A percentile compares a stretch with the other conserved stretches of the same genome.
Evolutionary conservation across 2,797 vertebrate species (phyloP).

Genomic region (Sebastes paucispinis): DNA sequence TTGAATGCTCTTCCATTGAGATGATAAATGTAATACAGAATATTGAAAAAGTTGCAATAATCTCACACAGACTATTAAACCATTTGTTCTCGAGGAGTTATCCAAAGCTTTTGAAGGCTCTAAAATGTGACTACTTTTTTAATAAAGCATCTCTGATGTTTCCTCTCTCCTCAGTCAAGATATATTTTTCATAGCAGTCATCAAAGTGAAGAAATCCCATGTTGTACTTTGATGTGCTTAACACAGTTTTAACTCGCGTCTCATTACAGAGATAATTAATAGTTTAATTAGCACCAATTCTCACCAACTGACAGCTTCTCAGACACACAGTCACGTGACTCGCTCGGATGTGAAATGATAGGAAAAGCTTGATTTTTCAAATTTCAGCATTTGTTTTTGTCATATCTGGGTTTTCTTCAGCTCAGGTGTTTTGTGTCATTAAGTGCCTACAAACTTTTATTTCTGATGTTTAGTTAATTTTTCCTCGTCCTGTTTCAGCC

Average conservation of each 20-base stretch:
- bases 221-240: slow-evolving; percentile 77
- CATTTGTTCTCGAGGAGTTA: neutral
- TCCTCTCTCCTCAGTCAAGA: slow-evolving; percentile 57
- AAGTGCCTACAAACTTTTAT: slow-evolving; percentile 56
- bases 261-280: slow-evolving; percentile 81
- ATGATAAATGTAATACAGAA: slow-evolving; percentile 18
- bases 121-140: slow-evolving; percentile 33
- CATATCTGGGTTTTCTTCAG: slow-evolving; percentile 23
- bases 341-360: slow-evolving; percentile 21
- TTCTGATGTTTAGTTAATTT: slow-evolving; percentile 57
- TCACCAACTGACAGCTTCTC: slow-evolving; percentile 63
- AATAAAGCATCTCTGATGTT: slow-evolving; percentile 68
- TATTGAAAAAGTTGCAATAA: neutral
- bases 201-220: slow-evolving; percentile 78
- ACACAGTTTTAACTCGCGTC: slow-evolving; percentile 70
- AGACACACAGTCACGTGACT: slow-evolving; percentile 22
- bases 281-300: slow-evolving; percentile 79
- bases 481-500: slow-evolving; percentile 39
- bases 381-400: neutral
- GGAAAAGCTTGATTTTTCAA: slow-evolving; percentile 3
- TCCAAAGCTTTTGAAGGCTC: slow-evolving; percentile 39
- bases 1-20: neutral
- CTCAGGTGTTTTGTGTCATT: slow-evolving; percentile 37
- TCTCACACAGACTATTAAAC: neutral
- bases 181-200: slow-evolving; percentile 69